phyloP scores from a whole-genome alignment of 2,797 vertebrate species.

The Ptychobarbus kaznakovi region DNA sequence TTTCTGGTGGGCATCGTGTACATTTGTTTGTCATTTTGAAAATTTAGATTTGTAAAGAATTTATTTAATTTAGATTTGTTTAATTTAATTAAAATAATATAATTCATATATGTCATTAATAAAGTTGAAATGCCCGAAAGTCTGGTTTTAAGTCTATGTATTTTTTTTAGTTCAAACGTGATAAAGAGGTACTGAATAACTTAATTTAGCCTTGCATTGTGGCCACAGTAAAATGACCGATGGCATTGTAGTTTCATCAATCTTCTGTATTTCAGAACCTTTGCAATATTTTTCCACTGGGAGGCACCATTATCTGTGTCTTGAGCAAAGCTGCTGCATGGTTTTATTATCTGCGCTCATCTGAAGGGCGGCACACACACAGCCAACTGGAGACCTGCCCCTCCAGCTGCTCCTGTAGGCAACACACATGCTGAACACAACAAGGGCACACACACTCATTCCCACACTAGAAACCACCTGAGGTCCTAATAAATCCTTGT shows the following conservation, averaged over 20 bases:
- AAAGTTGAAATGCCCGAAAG: neutral
- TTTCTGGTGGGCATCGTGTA: neutral
- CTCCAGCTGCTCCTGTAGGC: conserved; percentile 15
- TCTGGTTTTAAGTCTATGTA: neutral
- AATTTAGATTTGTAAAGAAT: too few relatives aligned
- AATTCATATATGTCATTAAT: neutral
- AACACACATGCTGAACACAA: conserved; percentile 21
- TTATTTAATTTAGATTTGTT: too few relatives aligned
- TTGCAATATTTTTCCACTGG: conserved; percentile 53
- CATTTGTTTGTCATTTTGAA: neutral
- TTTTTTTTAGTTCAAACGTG: neutral
- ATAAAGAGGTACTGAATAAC: neutral
- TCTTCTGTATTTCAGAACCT: conserved; percentile 13
- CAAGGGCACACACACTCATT: conserved; percentile 4
- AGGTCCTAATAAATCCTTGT: conserved; percentile 66
- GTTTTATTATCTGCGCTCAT: conserved; percentile 35
- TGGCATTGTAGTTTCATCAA: neutral
- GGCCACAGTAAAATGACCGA: neutral
- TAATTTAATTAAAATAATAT: neutral
- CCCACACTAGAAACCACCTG: conserved; percentile 80
- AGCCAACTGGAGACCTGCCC: conserved; percentile 13
- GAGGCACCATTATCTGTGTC: conserved; percentile 56
- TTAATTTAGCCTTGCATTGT: neutral
- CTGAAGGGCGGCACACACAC: conserved; percentile 9
- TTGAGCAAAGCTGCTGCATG: conserved; percentile 25